Conservation (phyloP, 2,797 vertebrate species). For the Nasua narica region DNA sequence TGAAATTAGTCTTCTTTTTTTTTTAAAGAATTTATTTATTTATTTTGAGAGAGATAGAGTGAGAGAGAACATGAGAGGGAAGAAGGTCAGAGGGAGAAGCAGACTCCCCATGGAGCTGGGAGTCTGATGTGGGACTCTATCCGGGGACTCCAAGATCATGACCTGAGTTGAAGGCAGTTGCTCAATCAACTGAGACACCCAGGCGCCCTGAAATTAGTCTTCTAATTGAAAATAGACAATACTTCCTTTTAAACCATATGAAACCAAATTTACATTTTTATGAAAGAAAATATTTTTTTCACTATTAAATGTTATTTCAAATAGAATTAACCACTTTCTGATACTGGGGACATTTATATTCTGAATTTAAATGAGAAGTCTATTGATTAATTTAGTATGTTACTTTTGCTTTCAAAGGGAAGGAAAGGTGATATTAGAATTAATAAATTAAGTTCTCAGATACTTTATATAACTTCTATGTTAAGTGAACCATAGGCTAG, state of each 20-base stretch:
- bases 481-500: background rate
- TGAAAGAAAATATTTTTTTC: background rate
- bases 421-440: background rate
- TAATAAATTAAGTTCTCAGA: background rate
- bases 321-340: background rate
- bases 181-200: no score
- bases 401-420: background rate
- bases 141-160: no score
- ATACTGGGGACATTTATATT: background rate
- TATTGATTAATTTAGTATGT: conserved; percentile 2
- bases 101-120: no score
- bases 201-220: no score
- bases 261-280: background rate
- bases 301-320: background rate
- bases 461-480: background rate
- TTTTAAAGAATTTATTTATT: no score
- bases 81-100: no score
- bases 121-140: no score
- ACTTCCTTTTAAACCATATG: background rate
- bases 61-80: no score
- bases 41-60: no score
- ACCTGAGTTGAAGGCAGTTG: no score
- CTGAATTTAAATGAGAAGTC: background rate
- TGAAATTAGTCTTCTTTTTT: background rate
- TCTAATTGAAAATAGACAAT: background rate